phyloP scores from a whole-genome alignment of 2,113 vertebrate genomes.

The Condylura cristata region DNA sequence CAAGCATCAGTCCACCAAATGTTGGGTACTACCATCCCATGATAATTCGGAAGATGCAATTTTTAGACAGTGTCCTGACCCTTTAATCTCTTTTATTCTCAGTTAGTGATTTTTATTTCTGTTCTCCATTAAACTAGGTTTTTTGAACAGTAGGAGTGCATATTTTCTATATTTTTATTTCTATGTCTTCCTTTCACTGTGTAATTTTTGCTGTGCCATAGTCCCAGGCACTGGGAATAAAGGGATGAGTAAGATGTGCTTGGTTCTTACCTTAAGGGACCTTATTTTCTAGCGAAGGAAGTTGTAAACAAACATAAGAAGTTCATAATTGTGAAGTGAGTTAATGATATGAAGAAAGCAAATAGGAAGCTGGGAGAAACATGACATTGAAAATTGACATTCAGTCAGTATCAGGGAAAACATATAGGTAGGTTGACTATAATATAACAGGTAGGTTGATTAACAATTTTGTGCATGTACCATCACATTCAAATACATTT shows the following conservation, averaged over 20 bases:
- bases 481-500: background rate
- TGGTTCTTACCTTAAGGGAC: background rate
- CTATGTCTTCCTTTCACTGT: background rate
- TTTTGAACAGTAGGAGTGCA: background rate
- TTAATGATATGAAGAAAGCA: background rate
- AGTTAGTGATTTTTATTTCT: background rate
- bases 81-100: background rate
- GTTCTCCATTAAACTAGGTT: background rate
- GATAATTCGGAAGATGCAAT: background rate
- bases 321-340: background rate
- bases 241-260: background rate
- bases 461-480: background rate
- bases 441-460: background rate
- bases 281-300: background rate
- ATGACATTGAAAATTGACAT: background rate
- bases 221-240: background rate
- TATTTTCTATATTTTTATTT: background rate
- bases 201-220: background rate
- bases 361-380: background rate
- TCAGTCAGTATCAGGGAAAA: background rate
- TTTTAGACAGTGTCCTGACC: background rate
- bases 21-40: constrained; percentile 10
- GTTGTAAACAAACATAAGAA: background rate
- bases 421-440: background rate
- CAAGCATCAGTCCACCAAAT: background rate